phyloP scores from a whole-genome alignment of 92 coral and sea anemone species.

The Parazoanthus swiftii region DNA sequence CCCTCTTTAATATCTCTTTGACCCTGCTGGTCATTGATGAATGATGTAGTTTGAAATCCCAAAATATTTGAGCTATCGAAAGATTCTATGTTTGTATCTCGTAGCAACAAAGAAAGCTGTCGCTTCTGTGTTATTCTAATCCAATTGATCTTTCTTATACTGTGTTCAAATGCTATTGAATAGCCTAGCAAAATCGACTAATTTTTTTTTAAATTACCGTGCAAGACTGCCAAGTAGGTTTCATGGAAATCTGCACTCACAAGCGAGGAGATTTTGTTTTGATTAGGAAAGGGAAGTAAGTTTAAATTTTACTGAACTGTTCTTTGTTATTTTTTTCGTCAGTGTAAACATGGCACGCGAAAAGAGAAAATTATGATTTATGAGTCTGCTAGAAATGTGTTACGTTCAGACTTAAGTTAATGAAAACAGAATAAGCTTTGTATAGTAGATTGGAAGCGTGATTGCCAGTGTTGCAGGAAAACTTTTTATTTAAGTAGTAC shows the following conservation, averaged over 20 bases:
- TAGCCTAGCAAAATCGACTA: background rate
- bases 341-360: background rate
- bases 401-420: background rate
- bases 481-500: background rate
- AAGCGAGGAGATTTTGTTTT: background rate
- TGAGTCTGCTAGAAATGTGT: background rate
- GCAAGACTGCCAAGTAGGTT: background rate
- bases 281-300: background rate
- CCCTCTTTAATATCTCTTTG: no score
- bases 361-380: slow-evolving; percentile 3
- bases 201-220: background rate
- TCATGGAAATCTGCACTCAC: background rate
- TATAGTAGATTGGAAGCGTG: background rate
- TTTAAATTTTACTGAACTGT: background rate
- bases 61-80: background rate
- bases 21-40: background rate
- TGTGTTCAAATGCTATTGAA: background rate
- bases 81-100: background rate
- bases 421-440: background rate
- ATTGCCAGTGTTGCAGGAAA: background rate
- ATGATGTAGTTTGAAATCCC: background rate
- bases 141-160: background rate
- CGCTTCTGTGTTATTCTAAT: background rate
- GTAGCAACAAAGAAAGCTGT: background rate
- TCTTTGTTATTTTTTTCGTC: background rate